phyloP scores from a whole-genome alignment of 2,797 vertebrate genomes.

The Dallia pectoralis region DNA sequence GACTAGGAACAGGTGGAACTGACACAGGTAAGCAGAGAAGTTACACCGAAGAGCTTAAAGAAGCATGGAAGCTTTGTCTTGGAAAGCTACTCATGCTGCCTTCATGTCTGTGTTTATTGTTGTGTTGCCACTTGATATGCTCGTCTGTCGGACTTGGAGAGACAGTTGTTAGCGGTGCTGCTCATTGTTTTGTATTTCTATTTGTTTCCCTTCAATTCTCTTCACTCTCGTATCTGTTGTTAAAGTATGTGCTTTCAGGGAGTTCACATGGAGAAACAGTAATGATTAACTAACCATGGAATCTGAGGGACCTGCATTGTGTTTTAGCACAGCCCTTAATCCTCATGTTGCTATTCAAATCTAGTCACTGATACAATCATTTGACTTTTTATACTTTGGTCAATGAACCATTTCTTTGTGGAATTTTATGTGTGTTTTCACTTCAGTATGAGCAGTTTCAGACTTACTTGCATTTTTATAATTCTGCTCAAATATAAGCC shows the following conservation, averaged over 20 bases:
- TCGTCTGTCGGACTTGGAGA: not conserved
- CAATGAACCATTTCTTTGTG: too few relatives aligned
- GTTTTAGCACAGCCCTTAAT: not conserved
- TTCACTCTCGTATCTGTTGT: not conserved
- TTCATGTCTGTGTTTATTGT: constrained; percentile 4
- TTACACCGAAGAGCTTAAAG: constrained; percentile 27
- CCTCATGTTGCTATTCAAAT: too few relatives aligned
- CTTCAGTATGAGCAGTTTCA: too few relatives aligned
- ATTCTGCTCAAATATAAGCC: too few relatives aligned
- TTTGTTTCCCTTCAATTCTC: not conserved
- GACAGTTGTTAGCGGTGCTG: not conserved
- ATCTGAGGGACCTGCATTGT: not conserved
- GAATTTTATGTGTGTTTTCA: too few relatives aligned
- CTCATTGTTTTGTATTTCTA: not conserved
- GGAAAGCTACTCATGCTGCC: constrained; percentile 52
- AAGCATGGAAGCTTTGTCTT: constrained; percentile 30
- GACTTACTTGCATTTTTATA: too few relatives aligned
- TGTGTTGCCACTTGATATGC: not conserved
- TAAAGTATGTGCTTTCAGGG: not conserved
- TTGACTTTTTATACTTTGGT: too few relatives aligned
- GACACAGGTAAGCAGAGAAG: constrained; percentile 21
- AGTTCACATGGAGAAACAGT: not conserved
- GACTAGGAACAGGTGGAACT: constrained; percentile 4
- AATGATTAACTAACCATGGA: constrained; percentile 12
- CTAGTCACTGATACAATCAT: too few relatives aligned